phyloP scores from a whole-genome alignment of 2,888 invertebrate species.

The Chloroclysta siterata region DNA sequence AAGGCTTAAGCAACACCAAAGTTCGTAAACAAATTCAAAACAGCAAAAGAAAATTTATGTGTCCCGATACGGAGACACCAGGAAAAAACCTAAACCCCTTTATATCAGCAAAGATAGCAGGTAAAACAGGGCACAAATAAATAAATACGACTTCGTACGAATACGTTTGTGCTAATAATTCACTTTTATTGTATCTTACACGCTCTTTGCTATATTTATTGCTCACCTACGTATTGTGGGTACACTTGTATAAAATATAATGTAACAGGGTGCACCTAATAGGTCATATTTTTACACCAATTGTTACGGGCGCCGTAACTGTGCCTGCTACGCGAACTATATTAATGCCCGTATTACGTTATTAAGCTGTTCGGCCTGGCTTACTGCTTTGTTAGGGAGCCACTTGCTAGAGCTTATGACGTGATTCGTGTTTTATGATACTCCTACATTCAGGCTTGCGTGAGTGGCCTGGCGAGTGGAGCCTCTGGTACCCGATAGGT shows the following conservation, averaged over 20 bases:
- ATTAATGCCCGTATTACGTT: slow-evolving; percentile 45
- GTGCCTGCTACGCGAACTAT: slow-evolving; percentile 42
- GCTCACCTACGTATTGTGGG: slow-evolving; percentile 75
- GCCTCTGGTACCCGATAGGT: neutral
- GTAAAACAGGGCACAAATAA: slow-evolving; percentile 59
- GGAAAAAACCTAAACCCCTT: slow-evolving; percentile 58
- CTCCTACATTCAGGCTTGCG: slow-evolving; percentile 21
- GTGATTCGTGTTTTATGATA: slow-evolving; percentile 34
- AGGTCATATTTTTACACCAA: slow-evolving; percentile 65
- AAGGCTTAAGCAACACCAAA: slow-evolving; percentile 24
- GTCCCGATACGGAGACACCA: slow-evolving; percentile 49
- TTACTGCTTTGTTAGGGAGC: slow-evolving; percentile 36
- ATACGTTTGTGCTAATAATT: slow-evolving; percentile 80
- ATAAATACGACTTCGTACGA: slow-evolving; percentile 70
- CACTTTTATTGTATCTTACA: slow-evolving; percentile 83
- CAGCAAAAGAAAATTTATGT: slow-evolving; percentile 54
- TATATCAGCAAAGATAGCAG: slow-evolving; percentile 63
- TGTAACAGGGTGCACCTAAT: slow-evolving; percentile 70
- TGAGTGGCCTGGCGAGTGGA: slow-evolving; percentile 11
- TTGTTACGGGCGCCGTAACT: slow-evolving; percentile 51
- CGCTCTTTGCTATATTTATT: slow-evolving; percentile 81
- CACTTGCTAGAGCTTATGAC: slow-evolving; percentile 35
- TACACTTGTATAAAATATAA: slow-evolving; percentile 76
- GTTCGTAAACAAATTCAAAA: slow-evolving; percentile 43
- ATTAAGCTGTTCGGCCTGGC: slow-evolving; percentile 42